Conservation (phyloP, 2,797 vertebrate genomes). For the Austrolebias charrua region DNA sequence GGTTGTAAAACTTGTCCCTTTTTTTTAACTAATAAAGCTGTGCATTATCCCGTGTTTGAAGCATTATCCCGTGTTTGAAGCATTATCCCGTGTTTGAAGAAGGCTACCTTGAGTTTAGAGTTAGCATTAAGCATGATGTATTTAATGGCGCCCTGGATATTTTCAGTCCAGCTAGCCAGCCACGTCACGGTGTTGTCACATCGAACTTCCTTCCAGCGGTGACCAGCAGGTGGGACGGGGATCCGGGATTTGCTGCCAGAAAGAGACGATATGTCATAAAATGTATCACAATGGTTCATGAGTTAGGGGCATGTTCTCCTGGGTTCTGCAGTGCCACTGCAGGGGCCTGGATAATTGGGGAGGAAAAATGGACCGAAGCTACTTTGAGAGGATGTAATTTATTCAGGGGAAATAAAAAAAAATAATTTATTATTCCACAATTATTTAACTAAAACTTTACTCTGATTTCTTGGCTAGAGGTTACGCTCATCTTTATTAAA, state of each 20-base stretch:
- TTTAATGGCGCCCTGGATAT: constrained; percentile 76
- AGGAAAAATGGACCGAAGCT: not conserved
- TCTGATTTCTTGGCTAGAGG: too few relatives aligned
- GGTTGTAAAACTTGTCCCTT: not conserved
- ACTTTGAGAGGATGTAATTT: not conserved
- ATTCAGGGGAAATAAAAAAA: not conserved
- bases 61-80: too few relatives aligned
- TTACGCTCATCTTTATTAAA: not conserved
- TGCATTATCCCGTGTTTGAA: not conserved
- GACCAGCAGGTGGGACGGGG: constrained; percentile 75
- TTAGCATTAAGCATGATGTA: constrained; percentile 86
- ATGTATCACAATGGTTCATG: too few relatives aligned
- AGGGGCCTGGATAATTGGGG: not conserved
- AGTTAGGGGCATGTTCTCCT: not conserved
- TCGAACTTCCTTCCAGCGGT: constrained; percentile 76
- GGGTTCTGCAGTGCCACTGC: not conserved
- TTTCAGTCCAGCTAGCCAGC: constrained; percentile 80
- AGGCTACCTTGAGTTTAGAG: constrained; percentile 84
- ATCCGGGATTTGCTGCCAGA: constrained; percentile 63
- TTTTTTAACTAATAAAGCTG: too few relatives aligned
- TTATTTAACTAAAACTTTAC: not conserved
- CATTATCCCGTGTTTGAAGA: too few relatives aligned
- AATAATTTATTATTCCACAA: not conserved
- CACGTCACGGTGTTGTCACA: constrained; percentile 72
- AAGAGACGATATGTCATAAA: not conserved